A percentile compares a stretch with the other conserved stretches of the same genome.
Conservation (phyloP, 2,888 invertebrate genomes). For the Napeogenes sylphis region DNA sequence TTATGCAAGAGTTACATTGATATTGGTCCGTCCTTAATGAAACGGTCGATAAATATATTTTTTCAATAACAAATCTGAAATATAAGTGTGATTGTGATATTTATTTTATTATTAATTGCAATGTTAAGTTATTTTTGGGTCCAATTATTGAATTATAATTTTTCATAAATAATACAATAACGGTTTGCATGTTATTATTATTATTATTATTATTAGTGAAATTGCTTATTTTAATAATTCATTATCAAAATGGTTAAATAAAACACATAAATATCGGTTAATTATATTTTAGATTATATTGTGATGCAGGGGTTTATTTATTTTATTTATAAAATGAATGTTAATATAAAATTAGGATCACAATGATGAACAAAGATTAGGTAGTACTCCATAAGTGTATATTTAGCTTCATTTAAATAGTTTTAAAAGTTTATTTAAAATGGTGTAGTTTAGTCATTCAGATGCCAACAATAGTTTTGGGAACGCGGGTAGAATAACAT, state of each 20-base stretch:
- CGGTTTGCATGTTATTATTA: background rate
- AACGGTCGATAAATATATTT: background rate
- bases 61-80: background rate
- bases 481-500: no score
- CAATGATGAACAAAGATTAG: background rate
- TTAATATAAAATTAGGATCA: background rate
- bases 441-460: background rate
- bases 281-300: background rate
- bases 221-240: no score
- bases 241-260: no score
- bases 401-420: background rate
- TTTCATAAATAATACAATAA: background rate
- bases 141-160: background rate
- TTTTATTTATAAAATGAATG: background rate
- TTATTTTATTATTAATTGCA: background rate
- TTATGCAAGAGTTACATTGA: slow-evolving; percentile 18
- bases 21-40: slow-evolving; percentile 20
- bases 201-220: background rate
- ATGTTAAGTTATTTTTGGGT: background rate
- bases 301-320: background rate
- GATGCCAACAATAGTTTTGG: no score
- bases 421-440: no score
- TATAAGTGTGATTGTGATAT: slow-evolving; percentile 7
- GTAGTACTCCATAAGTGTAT: background rate
- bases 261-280: background rate